Conservation (phyloP, 2,888 invertebrate species). For the Diaprepes abbreviatus region DNA sequence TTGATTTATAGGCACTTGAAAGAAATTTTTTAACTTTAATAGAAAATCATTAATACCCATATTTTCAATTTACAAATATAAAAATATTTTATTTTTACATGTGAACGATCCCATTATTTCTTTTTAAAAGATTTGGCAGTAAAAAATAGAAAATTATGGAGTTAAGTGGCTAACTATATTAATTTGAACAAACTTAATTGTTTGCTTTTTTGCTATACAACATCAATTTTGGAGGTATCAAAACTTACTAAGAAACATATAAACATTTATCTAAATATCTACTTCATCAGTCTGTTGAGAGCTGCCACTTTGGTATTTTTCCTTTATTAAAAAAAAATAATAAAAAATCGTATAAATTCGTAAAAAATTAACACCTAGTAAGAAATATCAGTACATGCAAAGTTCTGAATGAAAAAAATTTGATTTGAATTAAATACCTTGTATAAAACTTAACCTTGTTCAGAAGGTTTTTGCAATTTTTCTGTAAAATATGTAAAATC, state of each 20-base stretch:
- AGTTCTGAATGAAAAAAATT: too few relatives aligned
- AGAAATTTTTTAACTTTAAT: too few relatives aligned
- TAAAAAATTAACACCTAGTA: not conserved
- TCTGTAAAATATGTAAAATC: not conserved
- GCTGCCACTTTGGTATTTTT: slow-evolving; percentile 22
- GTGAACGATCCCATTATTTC: too few relatives aligned
- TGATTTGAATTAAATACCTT: not conserved
- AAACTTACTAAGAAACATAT: slow-evolving; percentile 21
- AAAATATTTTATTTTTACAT: too few relatives aligned
- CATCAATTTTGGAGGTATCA: slow-evolving; percentile 20
- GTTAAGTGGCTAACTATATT: not conserved
- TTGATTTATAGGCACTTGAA: too few relatives aligned
- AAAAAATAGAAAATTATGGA: not conserved
- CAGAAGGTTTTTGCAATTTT: not conserved
- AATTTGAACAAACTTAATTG: not conserved
- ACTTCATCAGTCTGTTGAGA: slow-evolving; percentile 23
- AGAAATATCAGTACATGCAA: not conserved
- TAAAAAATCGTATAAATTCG: not conserved
- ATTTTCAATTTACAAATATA: too few relatives aligned
- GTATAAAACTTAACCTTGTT: not conserved
- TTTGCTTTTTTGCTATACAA: not conserved
- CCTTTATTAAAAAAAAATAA: not conserved
- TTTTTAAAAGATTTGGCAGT: not conserved
- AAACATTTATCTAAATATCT: slow-evolving; percentile 8
- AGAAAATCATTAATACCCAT: too few relatives aligned